Base-by-base conservation (phyloP, 2,888 invertebrate species). In the Vanessa cardui region DNA sequence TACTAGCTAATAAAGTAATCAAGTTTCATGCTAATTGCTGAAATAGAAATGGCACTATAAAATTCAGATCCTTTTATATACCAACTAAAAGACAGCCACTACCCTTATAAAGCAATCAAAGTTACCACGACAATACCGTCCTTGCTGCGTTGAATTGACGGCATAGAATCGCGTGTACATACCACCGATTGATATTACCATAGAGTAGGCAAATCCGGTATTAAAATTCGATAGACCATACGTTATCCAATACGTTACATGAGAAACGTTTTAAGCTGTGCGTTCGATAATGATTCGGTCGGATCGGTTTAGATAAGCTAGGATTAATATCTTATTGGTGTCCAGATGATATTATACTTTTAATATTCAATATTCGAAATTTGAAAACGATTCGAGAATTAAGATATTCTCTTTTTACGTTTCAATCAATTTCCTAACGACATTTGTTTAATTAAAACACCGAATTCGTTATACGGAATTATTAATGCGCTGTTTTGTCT, bases 161-260 rank as follows among this genome's bases (percentile, higher is more conserved):
- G 80, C 78, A 82, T 80, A 83, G 80, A 83, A 74, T 84, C 77
- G 80, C 76, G 73, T 72, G 80, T 74, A 70, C 77, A 75, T 76
- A 74, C 69, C 78, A 73, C 74, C 78, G 73, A 78, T 78, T 79
- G 81, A 84, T 84, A 86, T 83, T 83, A 81, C 76, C 81, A 83
- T 72, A 81, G 80, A 83, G 81, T 82, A 84, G 80, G 82, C 82
- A 86, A 88, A 89, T 85, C 85, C 81, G 76, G 89, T 86, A 89
- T 91, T 89, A 87, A 89, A 89, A 89, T 83, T 83, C 86, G 84
- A 86, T 87, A 81, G 86, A 82, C 84, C 90, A 84, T 87, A 84
- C 84, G 82, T 88, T 89, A 90, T 89, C 89, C 85, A 76, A 77
- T 71, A 68, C 62, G 80, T 76, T 80, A 92, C 91, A 92, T 59